Conservation (phyloP, 2,113 vertebrate genomes). For the Trematomus loennbergii region DNA sequence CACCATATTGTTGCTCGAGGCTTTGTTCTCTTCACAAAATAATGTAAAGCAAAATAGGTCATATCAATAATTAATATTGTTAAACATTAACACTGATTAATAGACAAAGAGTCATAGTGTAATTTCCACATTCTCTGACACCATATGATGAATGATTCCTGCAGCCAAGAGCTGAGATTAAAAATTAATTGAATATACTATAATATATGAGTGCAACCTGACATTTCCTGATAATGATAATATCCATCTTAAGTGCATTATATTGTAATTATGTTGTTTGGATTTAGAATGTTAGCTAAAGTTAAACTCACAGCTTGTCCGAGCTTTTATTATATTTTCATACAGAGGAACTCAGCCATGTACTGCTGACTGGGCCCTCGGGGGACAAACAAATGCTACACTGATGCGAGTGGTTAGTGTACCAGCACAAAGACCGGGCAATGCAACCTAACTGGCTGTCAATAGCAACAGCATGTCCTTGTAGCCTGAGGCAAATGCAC, state of each 20-base stretch:
- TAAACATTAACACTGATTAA: background rate
- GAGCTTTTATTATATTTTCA: constrained; percentile 15
- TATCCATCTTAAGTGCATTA: background rate
- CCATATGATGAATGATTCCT: background rate
- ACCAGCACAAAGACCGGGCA: background rate
- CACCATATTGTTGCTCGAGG: too few relatives aligned
- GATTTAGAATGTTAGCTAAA: background rate
- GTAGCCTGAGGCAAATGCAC: background rate
- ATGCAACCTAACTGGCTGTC: constrained; percentile 26
- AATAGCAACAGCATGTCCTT: constrained; percentile 7
- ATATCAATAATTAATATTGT: too few relatives aligned
- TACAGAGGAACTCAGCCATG: background rate
- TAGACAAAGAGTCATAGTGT: background rate
- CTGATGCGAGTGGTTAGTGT: background rate
- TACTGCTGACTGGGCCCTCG: background rate
- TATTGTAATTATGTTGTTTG: background rate
- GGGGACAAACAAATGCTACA: background rate
- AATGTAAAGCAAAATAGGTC: background rate
- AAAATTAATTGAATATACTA: background rate
- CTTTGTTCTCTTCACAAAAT: background rate
- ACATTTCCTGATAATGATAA: background rate
- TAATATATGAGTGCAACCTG: background rate
- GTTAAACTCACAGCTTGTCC: background rate
- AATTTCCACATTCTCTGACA: background rate
- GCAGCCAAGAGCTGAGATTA: background rate